Percentiles rank a stretch among this genome's conserved stretches.
phyloP scores from a whole-genome alignment of 2,888 invertebrate species.

The Melitaea athalia region DNA sequence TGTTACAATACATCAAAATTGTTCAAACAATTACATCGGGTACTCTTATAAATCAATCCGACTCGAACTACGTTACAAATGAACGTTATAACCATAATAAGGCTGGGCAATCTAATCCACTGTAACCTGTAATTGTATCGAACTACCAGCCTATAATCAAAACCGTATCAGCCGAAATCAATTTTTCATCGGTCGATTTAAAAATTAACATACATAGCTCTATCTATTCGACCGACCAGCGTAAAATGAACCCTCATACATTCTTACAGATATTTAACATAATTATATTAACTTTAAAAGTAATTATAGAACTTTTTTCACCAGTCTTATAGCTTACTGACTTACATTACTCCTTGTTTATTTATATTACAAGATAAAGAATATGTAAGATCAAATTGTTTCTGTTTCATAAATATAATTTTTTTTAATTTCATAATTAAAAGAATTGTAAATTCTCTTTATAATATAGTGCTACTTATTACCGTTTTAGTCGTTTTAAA shows the following conservation, averaged over 20 bases:
- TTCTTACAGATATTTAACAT: not conserved
- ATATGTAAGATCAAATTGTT: too few species aligned
- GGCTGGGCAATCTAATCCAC: conserved; percentile 33
- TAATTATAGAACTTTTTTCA: too few species aligned
- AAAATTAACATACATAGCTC: conserved; percentile 76
- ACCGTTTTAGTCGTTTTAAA: too few species aligned
- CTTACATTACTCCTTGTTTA: too few species aligned
- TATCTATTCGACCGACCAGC: conserved; percentile 47
- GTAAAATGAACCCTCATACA: conserved; percentile 41
- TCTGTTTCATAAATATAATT: too few species aligned
- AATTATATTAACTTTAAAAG: not conserved
- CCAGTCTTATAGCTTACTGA: too few species aligned
- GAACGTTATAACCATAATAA: conserved; percentile 20
- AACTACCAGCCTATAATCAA: conserved; percentile 78
- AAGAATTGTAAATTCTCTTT: too few species aligned
- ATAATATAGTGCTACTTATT: too few species aligned
- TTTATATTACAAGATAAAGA: too few species aligned
- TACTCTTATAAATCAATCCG: conserved; percentile 27
- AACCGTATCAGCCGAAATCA: conserved; percentile 78
- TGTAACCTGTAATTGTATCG: conserved; percentile 69
- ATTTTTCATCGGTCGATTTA: conserved; percentile 77
- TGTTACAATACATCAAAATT: not conserved
- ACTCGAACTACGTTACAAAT: conserved; percentile 21
- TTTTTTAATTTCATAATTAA: too few species aligned
- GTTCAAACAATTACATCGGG: conserved; percentile 3